These are phyloP conservation scores for Drosophila pseudoobscura DNA, from an alignment of 1,140 invertebrate genomes.

Conservation along the genomic window DNA sequence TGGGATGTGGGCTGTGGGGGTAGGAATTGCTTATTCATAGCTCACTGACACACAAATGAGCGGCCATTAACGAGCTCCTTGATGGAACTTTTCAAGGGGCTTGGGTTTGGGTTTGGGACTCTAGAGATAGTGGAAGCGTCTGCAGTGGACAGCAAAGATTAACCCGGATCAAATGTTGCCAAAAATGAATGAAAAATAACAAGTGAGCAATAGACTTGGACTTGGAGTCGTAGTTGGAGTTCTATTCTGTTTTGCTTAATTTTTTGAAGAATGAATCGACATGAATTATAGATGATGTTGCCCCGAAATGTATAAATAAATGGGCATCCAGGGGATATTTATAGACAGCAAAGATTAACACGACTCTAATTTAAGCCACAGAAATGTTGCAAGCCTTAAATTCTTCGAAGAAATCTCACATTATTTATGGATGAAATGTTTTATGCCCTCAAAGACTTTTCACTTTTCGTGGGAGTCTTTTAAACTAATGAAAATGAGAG, in stretches of 20 bases:
- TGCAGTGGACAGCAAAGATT: conserved; percentile 42
- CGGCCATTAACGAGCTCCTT: conserved; percentile 45
- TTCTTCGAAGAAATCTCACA: not conserved
- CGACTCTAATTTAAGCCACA: too few species aligned
- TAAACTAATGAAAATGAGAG: conserved; percentile 60
- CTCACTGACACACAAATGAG: conserved; percentile 56
- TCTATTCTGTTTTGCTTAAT: too few species aligned
- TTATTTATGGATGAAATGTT: conserved; percentile 20
- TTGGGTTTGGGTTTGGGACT: not conserved
- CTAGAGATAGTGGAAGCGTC: conserved; percentile 10
- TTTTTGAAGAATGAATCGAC: too few species aligned
- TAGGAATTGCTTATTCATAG: conserved; percentile 58
- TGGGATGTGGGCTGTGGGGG: conserved; percentile 3
- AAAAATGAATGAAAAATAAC: conserved; percentile 1
- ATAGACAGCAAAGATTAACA: not conserved
- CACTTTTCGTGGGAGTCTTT: conserved; percentile 16
- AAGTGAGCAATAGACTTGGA: too few species aligned
- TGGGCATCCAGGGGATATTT: not conserved
- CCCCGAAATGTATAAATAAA: not conserved
- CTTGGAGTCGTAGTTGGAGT: too few species aligned
- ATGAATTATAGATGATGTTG: too few species aligned
- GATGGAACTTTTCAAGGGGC: conserved; percentile 17
- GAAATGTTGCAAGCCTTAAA: too few species aligned
- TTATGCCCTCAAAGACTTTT: too few species aligned
- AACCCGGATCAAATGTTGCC: conserved; percentile 42